Percentiles rank a stretch among this genome's conserved stretches.
Evolutionary conservation across 2,113 vertebrate genomes (phyloP).

Genomic region (Pristiophorus japonicus): DNA sequence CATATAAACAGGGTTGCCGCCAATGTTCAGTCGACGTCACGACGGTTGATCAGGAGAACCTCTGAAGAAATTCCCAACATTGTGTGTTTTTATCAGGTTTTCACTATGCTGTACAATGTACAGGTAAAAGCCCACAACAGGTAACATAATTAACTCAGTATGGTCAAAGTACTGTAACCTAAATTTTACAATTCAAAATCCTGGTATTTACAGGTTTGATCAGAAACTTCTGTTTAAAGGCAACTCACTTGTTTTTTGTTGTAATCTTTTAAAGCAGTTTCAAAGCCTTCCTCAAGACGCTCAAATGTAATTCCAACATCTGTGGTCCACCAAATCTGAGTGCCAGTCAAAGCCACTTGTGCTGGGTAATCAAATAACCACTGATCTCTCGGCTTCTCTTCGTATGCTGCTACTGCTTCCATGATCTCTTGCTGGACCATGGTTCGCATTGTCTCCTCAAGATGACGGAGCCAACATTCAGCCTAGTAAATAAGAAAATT

Average conservation of each 20-base stretch:
- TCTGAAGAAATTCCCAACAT: not conserved
- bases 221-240: not conserved
- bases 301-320: constrained; percentile 64
- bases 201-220: not conserved
- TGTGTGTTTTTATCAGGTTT: not conserved
- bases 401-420: constrained; percentile 54
- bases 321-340: constrained; percentile 63
- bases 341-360: constrained; percentile 58
- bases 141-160: not conserved
- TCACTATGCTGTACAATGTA: not conserved
- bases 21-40: not conserved
- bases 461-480: constrained; percentile 55
- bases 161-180: not conserved
- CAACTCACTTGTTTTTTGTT: constrained; percentile 49
- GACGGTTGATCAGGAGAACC: not conserved
- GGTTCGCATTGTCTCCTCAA: constrained; percentile 55
- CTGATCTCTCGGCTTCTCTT: constrained; percentile 62
- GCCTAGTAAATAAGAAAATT: constrained; percentile 45
- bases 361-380: constrained; percentile 67
- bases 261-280: constrained; percentile 60
- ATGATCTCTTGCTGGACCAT: constrained; percentile 58
- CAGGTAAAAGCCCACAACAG: not conserved
- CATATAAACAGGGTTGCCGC: not conserved
- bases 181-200: not conserved
- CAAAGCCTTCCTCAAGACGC: constrained; percentile 60